A percentile compares a stretch with the other conserved stretches of the same genome.
These are phyloP conservation scores for Melanargia galathea DNA, from an alignment of 2,888 invertebrate genomes.

Conservation along the genomic window DNA sequence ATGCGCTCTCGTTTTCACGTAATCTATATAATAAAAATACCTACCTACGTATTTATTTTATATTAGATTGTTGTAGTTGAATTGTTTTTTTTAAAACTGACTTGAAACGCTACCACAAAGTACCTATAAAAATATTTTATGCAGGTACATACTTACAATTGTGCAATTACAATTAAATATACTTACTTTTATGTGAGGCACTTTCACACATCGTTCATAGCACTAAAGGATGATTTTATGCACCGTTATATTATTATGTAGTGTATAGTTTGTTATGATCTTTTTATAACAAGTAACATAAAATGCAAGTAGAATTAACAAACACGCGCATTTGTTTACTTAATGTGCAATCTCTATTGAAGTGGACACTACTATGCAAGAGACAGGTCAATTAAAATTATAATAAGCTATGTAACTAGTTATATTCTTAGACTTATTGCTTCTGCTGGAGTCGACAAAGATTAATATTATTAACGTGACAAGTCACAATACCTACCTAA, in stretches of 20 bases:
- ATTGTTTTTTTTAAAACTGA: too few relatives aligned
- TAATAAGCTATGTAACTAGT: constrained; percentile 10
- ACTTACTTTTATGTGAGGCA: not conserved
- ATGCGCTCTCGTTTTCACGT: too few relatives aligned
- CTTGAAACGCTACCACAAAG: too few relatives aligned
- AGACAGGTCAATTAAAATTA: constrained; percentile 23
- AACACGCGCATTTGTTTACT: constrained; percentile 9
- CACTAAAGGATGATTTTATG: constrained; percentile 11
- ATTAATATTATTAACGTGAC: constrained; percentile 21
- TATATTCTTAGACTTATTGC: constrained; percentile 13
- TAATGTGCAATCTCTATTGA: constrained; percentile 12
- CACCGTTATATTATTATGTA: not conserved
- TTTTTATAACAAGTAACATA: not conserved
- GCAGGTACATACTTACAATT: not conserved
- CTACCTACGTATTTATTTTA: too few relatives aligned
- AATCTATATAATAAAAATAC: too few relatives aligned
- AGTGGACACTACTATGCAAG: constrained; percentile 4
- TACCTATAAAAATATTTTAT: too few relatives aligned
- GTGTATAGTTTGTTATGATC: not conserved
- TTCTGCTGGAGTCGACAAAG: constrained; percentile 16
- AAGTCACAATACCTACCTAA: not conserved
- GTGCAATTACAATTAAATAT: too few relatives aligned
- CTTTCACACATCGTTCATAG: not conserved
- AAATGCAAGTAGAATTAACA: not conserved
- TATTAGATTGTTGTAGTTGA: too few relatives aligned